Conservation (phyloP, 92 coral and sea anemone genomes). For the Parazoanthus darwini region DNA sequence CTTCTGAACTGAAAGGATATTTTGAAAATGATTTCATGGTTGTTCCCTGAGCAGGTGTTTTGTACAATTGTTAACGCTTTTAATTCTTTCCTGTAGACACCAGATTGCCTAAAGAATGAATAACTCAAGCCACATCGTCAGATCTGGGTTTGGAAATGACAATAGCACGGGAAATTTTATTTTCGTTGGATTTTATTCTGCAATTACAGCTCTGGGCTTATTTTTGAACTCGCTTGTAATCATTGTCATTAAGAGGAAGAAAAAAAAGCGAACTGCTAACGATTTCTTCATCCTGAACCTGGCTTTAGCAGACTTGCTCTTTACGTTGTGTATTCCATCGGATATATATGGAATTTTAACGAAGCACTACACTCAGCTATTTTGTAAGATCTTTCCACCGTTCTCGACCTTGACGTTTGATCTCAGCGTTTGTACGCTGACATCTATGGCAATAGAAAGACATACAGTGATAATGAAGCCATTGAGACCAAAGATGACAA, state of each 20-base stretch:
- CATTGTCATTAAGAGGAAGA: constrained; percentile 27
- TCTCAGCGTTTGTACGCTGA: constrained; percentile 27
- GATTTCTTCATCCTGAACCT: constrained; percentile 39
- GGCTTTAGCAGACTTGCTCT: constrained; percentile 20
- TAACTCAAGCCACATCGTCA: neutral
- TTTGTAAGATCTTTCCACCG: constrained; percentile 31
- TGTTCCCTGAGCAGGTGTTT: neutral
- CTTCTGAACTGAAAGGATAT: neutral
- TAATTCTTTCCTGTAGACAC: neutral
- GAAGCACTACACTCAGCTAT: constrained; percentile 6
- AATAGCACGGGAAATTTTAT: constrained; percentile 20
- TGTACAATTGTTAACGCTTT: neutral
- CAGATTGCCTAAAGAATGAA: constrained; percentile 1
- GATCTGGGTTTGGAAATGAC: neutral
- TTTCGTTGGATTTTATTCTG: constrained; percentile 28
- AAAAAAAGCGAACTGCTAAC: constrained; percentile 25
- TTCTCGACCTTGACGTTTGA: constrained; percentile 30
- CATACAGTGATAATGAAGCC: constrained; percentile 24
- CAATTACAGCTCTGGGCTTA: constrained; percentile 30
- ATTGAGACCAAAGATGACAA: constrained; percentile 29
- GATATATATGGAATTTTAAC: constrained; percentile 31
- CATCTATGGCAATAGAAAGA: constrained; percentile 38
- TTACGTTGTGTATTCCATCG: constrained; percentile 34
- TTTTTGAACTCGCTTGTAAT: constrained; percentile 24
- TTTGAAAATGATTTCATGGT: neutral